Base-by-base conservation (phyloP, 2,113 vertebrate species). In the Coryphaenoides rupestris region DNA sequence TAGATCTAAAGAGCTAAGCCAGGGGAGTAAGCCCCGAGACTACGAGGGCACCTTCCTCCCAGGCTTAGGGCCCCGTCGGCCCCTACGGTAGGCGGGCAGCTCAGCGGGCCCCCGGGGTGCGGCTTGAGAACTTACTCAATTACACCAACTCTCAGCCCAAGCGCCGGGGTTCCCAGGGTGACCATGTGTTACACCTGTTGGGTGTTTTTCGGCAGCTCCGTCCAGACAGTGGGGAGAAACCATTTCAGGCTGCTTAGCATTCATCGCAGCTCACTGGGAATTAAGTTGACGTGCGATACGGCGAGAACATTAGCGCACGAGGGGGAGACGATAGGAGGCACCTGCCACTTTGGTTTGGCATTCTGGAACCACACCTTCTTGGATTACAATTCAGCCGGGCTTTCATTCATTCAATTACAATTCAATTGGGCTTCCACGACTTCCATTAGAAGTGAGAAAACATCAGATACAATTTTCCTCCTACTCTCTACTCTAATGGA, bases 331-430 rank as follows among this genome's bases (percentile, higher is more conserved):
- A 23, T 56, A 70, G 75, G 63, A 73, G 75, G 62, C 77, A 83
- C 70, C 79, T 84, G 81, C 81, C 78, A 83, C 77, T 81, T 76
- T 73, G 61, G 60, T 68, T 77, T 69, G 62, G 50, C 71, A 60
- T 62, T 70, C 5, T 9, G 63, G 21, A 40, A 12, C 21, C 16
- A 65, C 6, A 65, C 52, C 72, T 62, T 75, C 72, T 71, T 55
- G 68, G 75, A 84, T 84, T 84, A 62, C 72, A 63, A 72, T 73
- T 67, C 53, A 50, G 33, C 33, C 7, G 40, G 68, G 64, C n/a
- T 70, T 62, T 40, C 73, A 70, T n/a, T n/a, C n/a, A n/a, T 71
- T 55, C 66, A 74, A 84, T 84, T 84, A 62, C 72, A 63, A 72
- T 73, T 68, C 55, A 50, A 81, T 69, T 69, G 60, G 28, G 33